Evolutionary conservation across 2,888 invertebrate genomes (phyloP).

Genomic region (Limnephilus rhombicus): DNA sequence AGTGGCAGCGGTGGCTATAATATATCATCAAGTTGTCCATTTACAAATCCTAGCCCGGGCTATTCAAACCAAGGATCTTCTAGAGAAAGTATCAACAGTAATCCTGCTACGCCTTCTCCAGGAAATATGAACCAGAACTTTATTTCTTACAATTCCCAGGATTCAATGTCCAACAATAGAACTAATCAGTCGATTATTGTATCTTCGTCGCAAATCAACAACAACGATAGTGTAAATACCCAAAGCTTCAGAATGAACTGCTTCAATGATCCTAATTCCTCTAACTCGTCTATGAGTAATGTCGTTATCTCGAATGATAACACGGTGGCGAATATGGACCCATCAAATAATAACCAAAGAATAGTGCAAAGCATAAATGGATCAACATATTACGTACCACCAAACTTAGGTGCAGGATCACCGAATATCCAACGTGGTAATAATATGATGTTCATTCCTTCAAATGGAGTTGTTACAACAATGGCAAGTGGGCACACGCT

Average conservation of each 20-base stretch:
- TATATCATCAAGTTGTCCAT: slow-evolving; percentile 72
- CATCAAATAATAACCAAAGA: slow-evolving; percentile 58
- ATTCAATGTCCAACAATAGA: slow-evolving; percentile 69
- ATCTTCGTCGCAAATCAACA: slow-evolving; percentile 30
- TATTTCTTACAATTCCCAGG: slow-evolving; percentile 74
- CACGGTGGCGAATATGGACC: slow-evolving; percentile 35
- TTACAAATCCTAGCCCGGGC: slow-evolving; percentile 76
- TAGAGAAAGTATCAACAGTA: slow-evolving; percentile 72
- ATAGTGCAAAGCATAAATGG: slow-evolving; percentile 55
- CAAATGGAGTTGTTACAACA: slow-evolving; percentile 75
- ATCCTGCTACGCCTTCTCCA: slow-evolving; percentile 73
- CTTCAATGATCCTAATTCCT: slow-evolving; percentile 53
- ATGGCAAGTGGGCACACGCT: slow-evolving; percentile 86
- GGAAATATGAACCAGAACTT: slow-evolving; percentile 71
- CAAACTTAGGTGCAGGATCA: slow-evolving; percentile 49
- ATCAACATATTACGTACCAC: slow-evolving; percentile 57
- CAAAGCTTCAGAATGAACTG: slow-evolving; percentile 49
- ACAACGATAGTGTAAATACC: slow-evolving; percentile 39
- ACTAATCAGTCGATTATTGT: slow-evolving; percentile 50
- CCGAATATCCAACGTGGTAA: slow-evolving; percentile 51
- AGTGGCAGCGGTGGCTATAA: slow-evolving; percentile 71
- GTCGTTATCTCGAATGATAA: slow-evolving; percentile 48
- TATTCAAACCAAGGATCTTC: slow-evolving; percentile 75
- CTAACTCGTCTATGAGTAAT: slow-evolving; percentile 27
- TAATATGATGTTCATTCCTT: slow-evolving; percentile 68